phyloP scores from a whole-genome alignment of 1,140 invertebrate species.

The Pissodes strobi region DNA sequence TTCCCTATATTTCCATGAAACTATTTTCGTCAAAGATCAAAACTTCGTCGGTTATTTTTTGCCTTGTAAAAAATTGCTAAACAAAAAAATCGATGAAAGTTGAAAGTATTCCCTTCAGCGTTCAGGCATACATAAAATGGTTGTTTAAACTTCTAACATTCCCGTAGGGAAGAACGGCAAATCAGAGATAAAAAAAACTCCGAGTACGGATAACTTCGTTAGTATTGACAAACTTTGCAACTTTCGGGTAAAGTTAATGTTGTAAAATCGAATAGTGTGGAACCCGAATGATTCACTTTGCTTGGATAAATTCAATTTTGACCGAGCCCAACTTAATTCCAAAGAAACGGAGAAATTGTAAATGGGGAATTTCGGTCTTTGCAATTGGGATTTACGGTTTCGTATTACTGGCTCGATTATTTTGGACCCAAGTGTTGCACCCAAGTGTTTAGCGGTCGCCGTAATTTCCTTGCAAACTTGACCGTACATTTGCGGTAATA shows the following conservation, averaged over 20 bases:
- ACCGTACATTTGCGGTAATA: too few relatives aligned
- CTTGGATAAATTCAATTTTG: slow-evolving; percentile 7
- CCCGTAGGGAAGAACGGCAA: not conserved
- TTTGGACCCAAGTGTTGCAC: too few relatives aligned
- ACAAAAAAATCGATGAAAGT: too few relatives aligned
- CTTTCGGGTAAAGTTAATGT: slow-evolving; percentile 16
- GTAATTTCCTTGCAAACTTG: too few relatives aligned
- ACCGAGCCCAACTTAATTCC: not conserved
- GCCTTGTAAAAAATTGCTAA: too few relatives aligned
- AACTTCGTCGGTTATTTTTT: too few relatives aligned
- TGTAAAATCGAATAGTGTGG: slow-evolving; percentile 8
- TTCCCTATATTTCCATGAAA: too few relatives aligned
- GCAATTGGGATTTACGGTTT: too few relatives aligned
- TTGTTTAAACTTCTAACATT: slow-evolving; percentile 16
- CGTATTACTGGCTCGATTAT: too few relatives aligned
- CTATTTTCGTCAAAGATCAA: too few relatives aligned
- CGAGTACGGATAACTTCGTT: slow-evolving; percentile 7
- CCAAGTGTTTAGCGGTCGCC: too few relatives aligned
- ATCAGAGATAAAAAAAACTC: slow-evolving; percentile 18
- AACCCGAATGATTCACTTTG: slow-evolving; percentile 5
- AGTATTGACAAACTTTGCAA: slow-evolving; percentile 21
- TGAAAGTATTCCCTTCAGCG: not conserved
- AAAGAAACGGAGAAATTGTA: not conserved
- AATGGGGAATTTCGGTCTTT: too few relatives aligned
- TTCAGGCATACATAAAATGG: slow-evolving; percentile 8